Evolutionary conservation across 2,113 vertebrate genomes (phyloP).

Genomic region (Syngnathus floridae): DNA sequence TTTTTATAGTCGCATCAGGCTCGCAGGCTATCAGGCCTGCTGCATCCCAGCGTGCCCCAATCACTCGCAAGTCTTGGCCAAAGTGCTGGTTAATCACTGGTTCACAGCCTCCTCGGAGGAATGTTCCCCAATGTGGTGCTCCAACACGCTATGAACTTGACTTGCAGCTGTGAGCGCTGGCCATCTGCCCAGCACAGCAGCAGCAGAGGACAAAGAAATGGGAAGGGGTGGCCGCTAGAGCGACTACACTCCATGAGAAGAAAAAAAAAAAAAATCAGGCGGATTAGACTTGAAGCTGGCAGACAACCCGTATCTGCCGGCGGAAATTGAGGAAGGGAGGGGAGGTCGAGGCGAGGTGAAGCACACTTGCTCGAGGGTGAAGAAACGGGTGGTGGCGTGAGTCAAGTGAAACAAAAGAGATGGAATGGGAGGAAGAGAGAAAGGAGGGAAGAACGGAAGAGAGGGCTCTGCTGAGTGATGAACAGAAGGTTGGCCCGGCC

Average conservation of each 20-base stretch:
- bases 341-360: slow-evolving; percentile 28
- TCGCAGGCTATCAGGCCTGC: slow-evolving; percentile 25
- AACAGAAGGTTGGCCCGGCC: slow-evolving; percentile 62
- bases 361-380: slow-evolving; percentile 24
- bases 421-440: slow-evolving; percentile 39
- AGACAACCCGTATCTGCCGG: slow-evolving; percentile 34
- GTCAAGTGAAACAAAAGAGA: slow-evolving; percentile 42
- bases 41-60: slow-evolving; percentile 33
- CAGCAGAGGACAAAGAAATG: slow-evolving; percentile 37
- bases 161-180: slow-evolving; percentile 41
- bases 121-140: slow-evolving; percentile 42
- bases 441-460: slow-evolving; percentile 51
- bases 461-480: slow-evolving; percentile 53
- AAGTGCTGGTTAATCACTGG: slow-evolving; percentile 53
- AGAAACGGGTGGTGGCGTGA: slow-evolving; percentile 18
- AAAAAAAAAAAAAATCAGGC: slow-evolving; percentile 23
- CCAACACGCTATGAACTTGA: slow-evolving; percentile 36
- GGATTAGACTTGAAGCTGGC: slow-evolving; percentile 56
- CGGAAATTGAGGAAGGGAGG: slow-evolving; percentile 32
- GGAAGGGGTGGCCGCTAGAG: slow-evolving; percentile 26
- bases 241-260: slow-evolving; percentile 35
- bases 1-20: slow-evolving; percentile 56
- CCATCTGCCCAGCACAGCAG: slow-evolving; percentile 35
- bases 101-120: slow-evolving; percentile 35
- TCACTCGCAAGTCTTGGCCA: slow-evolving; percentile 30